Conservation (phyloP, 2,797 vertebrate species). For the Botia almorhae region DNA sequence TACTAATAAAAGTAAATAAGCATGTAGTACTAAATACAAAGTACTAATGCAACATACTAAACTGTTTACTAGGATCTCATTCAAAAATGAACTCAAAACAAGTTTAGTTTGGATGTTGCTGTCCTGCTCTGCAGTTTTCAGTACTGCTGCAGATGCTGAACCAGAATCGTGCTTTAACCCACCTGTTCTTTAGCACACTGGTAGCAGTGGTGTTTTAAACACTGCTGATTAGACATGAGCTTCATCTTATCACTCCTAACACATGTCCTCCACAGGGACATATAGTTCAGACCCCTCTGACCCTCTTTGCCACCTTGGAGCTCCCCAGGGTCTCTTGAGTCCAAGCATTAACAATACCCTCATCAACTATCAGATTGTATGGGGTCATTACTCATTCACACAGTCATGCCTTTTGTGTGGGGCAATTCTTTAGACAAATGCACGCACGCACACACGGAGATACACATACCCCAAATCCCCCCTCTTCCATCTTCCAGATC, state of each 20-base stretch:
- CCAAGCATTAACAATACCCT: constrained; percentile 72
- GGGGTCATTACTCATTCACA: constrained; percentile 73
- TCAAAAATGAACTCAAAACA: no score
- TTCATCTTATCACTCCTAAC: constrained; percentile 60
- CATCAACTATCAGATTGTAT: constrained; percentile 76
- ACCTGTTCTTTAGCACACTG: constrained; percentile 39
- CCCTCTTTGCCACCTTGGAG: constrained; percentile 41
- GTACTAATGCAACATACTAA: no score
- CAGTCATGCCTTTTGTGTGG: constrained; percentile 76
- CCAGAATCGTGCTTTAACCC: background rate
- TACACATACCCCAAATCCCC: constrained; percentile 46
- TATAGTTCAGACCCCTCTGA: constrained; percentile 46
- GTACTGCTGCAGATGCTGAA: background rate
- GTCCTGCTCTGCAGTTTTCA: background rate
- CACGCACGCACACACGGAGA: constrained; percentile 12
- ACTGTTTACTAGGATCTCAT: no score
- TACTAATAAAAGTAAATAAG: no score
- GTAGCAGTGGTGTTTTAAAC: constrained; percentile 44
- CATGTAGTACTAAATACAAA: no score
- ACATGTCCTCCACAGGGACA: constrained; percentile 52
- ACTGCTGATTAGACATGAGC: constrained; percentile 29
- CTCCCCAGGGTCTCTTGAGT: constrained; percentile 51
- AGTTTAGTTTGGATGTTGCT: background rate
- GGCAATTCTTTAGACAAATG: constrained; percentile 68
- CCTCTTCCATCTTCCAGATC: constrained; percentile 60